A percentile compares a stretch with the other conserved stretches of the same genome.
phyloP scores from a whole-genome alignment of 2,113 vertebrate species.

The Ifrita kowaldi region DNA sequence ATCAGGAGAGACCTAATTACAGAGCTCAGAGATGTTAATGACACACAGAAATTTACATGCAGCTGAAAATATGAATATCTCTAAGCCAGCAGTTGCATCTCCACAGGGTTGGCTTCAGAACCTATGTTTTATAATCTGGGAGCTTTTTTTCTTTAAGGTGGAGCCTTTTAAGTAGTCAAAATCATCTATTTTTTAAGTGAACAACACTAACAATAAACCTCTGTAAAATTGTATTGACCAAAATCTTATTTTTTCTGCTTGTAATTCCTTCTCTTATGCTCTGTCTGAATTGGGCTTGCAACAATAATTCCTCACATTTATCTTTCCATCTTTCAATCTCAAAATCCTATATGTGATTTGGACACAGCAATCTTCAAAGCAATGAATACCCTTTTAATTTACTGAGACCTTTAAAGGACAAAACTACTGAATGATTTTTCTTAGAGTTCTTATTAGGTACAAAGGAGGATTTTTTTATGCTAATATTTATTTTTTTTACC shows the following conservation, averaged over 20 bases:
- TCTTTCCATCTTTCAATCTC: not conserved
- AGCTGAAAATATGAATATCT: slow-evolving; percentile 75
- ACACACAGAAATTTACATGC: slow-evolving; percentile 79
- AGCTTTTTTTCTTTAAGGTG: slow-evolving; percentile 24
- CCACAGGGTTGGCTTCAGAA: slow-evolving; percentile 71
- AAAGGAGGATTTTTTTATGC: not conserved
- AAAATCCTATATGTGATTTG: not conserved
- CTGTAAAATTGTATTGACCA: not conserved
- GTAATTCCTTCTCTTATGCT: not conserved
- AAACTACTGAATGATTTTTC: slow-evolving; percentile 1
- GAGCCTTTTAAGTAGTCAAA: slow-evolving; percentile 9
- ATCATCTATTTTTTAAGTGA: not conserved
- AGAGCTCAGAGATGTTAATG: slow-evolving; percentile 79
- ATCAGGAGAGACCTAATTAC: slow-evolving; percentile 80
- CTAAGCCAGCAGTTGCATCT: slow-evolving; percentile 64
- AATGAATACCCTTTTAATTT: slow-evolving; percentile 31
- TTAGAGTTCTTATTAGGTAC: not conserved
- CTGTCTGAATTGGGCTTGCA: not conserved
- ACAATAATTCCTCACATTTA: not conserved
- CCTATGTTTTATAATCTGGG: slow-evolving; percentile 55
- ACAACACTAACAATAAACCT: slow-evolving; percentile 3
- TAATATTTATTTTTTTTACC: not conserved
- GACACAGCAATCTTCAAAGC: not conserved
- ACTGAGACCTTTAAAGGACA: slow-evolving; percentile 3
- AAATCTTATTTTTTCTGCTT: not conserved